Percentiles rank a stretch among this genome's conserved stretches.
These are phyloP conservation scores for Sebastes alutus DNA, from an alignment of 2,797 vertebrate genomes.

Conservation along the genomic window DNA sequence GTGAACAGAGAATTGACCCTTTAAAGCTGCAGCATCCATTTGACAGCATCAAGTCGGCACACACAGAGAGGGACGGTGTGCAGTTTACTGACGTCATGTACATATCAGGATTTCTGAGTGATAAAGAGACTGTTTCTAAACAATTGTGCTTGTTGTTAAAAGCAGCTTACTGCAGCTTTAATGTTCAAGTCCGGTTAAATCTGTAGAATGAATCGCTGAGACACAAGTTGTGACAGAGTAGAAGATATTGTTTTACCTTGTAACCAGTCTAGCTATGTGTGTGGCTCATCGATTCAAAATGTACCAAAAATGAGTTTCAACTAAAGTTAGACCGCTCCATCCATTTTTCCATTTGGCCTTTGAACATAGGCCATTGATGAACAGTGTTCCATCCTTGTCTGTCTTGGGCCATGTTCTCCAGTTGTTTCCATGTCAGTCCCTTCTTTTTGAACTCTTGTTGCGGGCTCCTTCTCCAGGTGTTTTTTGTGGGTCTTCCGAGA, in stretches of 20 bases:
- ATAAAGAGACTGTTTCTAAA: not conserved
- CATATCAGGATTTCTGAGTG: not conserved
- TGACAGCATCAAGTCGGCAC: not conserved
- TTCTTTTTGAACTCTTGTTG: no score
- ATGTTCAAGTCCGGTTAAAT: not conserved
- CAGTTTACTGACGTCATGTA: not conserved
- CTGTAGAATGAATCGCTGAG: not conserved
- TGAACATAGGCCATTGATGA: no score
- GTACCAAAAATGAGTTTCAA: not conserved
- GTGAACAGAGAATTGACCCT: not conserved
- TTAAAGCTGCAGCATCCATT: not conserved
- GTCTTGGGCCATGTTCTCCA: no score
- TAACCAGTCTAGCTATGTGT: not conserved
- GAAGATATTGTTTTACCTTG: not conserved
- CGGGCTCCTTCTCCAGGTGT: no score
- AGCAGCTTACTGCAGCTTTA: not conserved
- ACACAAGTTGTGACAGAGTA: not conserved
- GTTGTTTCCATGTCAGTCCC: no score
- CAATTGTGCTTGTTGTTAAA: not conserved
- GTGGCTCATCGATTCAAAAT: not conserved
- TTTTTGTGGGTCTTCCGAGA: no score
- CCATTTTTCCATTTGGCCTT: no score
- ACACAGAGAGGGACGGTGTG: not conserved
- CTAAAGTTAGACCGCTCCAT: not conserved
- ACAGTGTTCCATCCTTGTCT: no score